Base-by-base conservation (phyloP, 1,140 invertebrate species). In the Drosophila asahinai region DNA sequence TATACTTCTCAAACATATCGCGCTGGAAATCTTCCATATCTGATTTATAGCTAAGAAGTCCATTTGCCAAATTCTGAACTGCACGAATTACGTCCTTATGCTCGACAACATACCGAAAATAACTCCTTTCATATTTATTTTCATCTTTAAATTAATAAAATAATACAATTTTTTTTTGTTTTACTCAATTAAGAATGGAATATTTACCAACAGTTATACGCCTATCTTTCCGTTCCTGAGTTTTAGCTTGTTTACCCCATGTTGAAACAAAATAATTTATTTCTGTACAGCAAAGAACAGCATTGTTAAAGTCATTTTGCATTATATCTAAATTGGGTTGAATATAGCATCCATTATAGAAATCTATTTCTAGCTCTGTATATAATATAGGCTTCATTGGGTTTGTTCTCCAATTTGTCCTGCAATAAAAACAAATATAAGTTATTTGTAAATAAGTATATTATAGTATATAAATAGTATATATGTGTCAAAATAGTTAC, bases 61-160 rank as follows among this genome's bases (percentile, higher is more conserved):
- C 94, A 63, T 95, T 95, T 91, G 96, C 96, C 47, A 97, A 93
- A 40, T 96, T 95, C 92, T 96, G 96, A 33, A 95, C 94, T 17
- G 95, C 94, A 54, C 96, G 94, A 3, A 96, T 94, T 62, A 97
- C 95, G 86, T 97, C 97, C 86, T 97, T 97, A 83, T 97, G 96
- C 80, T 97, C 97, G 2, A 95, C 95, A 7, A 98, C 95, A 66
- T 93, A 94, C 81, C 96, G 95, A 87, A 95, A 97, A 90, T 96
- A 97, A 83, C 95, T 96, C 79, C 94, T 55, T 49, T 91, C 89
- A 60, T 93, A 79, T 40, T 82, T 79, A 64, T 80, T 90, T 68
- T 91, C 86, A 81, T 90, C 86, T 94, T 22, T 8, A 55, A 38
- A 19, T 40, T 15, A 40, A 91, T 62, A 65, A 47, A 45, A 2